phyloP scores from a whole-genome alignment of 2,797 vertebrate genomes.

The Pangasius mekongensis region DNA sequence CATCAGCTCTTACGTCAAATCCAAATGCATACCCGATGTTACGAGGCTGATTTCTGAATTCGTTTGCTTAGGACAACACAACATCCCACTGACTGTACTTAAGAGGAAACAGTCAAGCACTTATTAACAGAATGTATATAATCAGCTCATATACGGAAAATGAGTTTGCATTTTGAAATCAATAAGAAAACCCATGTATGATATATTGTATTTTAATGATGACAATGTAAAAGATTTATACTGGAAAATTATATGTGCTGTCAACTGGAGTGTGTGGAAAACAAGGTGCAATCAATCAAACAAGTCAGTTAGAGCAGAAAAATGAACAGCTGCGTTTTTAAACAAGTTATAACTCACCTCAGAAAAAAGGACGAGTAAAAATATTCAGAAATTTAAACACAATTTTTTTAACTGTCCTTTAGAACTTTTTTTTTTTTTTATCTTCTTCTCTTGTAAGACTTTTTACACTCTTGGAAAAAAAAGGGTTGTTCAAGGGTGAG shows the following conservation, averaged over 20 bases:
- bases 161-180: not conserved
- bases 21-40: not conserved
- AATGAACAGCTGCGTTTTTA: no score
- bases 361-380: no score
- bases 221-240: not conserved
- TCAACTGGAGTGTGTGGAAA: not conserved
- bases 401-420: not conserved
- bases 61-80: not conserved
- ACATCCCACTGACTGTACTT: not conserved
- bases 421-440: not conserved
- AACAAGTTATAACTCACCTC: no score
- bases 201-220: not conserved
- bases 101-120: not conserved
- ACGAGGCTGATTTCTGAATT: not conserved
- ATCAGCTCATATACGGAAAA: not conserved
- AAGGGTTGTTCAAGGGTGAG: not conserved
- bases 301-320: no score
- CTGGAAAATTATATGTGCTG: not conserved
- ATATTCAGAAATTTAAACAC: not conserved
- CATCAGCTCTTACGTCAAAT: not conserved
- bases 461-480: not conserved
- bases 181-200: not conserved
- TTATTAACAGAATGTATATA: not conserved
- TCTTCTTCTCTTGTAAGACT: not conserved
- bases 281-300: not conserved